Evolutionary conservation across 2,888 invertebrate species (phyloP).

Genomic region (Fragum sueziense): DNA sequence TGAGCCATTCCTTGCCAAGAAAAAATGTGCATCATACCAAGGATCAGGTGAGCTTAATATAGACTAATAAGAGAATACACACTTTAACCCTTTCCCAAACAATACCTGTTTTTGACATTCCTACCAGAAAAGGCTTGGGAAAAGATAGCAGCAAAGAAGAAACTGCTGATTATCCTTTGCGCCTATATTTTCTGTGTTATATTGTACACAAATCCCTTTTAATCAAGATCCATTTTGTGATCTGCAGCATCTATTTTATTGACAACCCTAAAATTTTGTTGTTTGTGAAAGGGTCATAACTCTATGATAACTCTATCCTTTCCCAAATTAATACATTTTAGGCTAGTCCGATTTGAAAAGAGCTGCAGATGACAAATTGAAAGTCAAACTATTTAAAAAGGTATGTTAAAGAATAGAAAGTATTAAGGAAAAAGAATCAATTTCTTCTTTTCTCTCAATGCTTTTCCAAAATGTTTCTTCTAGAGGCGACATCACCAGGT

Average conservation of each 20-base stretch:
- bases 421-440: neutral
- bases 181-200: neutral
- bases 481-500: neutral
- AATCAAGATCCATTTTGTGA: neutral
- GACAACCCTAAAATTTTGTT: neutral
- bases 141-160: no score
- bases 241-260: neutral
- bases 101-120: no score
- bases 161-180: neutral
- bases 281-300: neutral
- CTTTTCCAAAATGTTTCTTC: neutral
- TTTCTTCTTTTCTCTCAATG: neutral
- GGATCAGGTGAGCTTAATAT: neutral
- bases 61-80: no score
- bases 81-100: no score
- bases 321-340: neutral
- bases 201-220: neutral
- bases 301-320: neutral
- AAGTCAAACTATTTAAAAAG: neutral
- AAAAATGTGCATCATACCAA: conserved; percentile 8
- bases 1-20: conserved; percentile 80
- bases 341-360: neutral
- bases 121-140: no score
- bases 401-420: neutral
- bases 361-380: neutral